Conservation (phyloP, 2,888 invertebrate genomes). For the Rapana venosa region DNA sequence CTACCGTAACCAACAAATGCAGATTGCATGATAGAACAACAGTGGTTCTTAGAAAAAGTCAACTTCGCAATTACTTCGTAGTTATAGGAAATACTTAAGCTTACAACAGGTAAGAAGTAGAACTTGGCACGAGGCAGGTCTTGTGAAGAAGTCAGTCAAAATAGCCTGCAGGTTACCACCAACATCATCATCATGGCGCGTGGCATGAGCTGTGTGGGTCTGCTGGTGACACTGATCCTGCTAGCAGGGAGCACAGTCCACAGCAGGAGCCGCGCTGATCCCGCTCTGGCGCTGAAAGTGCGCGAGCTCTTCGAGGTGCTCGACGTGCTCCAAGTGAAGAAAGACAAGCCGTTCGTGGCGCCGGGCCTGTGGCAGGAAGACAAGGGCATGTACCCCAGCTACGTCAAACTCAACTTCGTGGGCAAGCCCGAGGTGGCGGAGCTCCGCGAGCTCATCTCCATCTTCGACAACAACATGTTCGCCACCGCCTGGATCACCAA, state of each 20-base stretch:
- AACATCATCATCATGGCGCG: neutral
- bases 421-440: conserved; percentile 60
- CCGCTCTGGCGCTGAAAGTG: conserved; percentile 48
- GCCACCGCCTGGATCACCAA: conserved; percentile 70
- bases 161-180: neutral
- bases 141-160: neutral
- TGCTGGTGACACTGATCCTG: neutral
- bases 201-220: neutral
- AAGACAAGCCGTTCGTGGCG: conserved; percentile 54
- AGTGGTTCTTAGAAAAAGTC: neutral
- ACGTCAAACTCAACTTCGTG: conserved; percentile 67
- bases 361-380: conserved; percentile 62
- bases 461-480: conserved; percentile 74
- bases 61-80: neutral
- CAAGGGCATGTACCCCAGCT: conserved; percentile 69
- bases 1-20: too few relatives aligned
- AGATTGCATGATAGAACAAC: neutral
- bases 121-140: neutral
- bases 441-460: conserved; percentile 59
- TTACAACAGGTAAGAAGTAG: neutral
- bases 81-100: neutral
- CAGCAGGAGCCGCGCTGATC: neutral
- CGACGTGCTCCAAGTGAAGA: conserved; percentile 54
- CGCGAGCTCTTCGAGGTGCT: conserved; percentile 50
- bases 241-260: too few relatives aligned